Base-by-base conservation (phyloP, 2,888 invertebrate genomes). In the Paralinhomoeus sp. region DNA sequence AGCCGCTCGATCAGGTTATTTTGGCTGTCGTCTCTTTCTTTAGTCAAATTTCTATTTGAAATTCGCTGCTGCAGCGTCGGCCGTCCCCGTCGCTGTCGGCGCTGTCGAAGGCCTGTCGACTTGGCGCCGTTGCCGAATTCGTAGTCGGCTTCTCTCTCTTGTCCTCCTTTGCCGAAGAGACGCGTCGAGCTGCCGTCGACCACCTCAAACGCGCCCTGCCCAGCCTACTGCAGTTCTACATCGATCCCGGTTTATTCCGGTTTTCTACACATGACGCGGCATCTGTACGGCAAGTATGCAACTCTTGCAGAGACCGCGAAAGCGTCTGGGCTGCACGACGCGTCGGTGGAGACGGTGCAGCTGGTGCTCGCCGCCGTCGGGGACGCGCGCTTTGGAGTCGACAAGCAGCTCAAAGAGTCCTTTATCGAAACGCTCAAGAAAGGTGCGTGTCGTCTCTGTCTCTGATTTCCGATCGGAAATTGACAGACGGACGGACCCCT, bases 311-410 rank as follows among this genome's bases (percentile, higher is more conserved):
- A 44, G 3, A 44, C 44, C 3, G 22, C 37, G 43, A 56, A 55
- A 48, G 62, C 60, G 49, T 60, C 60, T 55, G 81, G 81, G 53
- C 73, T 87, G 57, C 80, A 81, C 73, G 84, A 85, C 70, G 77
- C 80, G 56, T 77, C 80, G 49, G 78, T 83, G 56, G 84, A 85
- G 72, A 75, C 84, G 50, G 69, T 85, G 56, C 82, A 85, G 68
- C 71, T 80, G 51, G 74, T 85, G 51, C 69, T 85, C 43, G 69
- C 70, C 3, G 71, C 74, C 60, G 54, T 58, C 45, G 61, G 58
- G 40, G 49, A 55, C 33, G 67, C 67, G 48, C 61, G 63, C 42
- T 62, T 68, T 51, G 69, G 67, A 49, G 72, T 83, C 53, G 73
- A 75, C 36, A 66, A 72, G 51, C 78, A 80, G 53, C 74, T 76